Base-by-base conservation (phyloP, 2,888 invertebrate genomes). In the Gortyna flavago region DNA sequence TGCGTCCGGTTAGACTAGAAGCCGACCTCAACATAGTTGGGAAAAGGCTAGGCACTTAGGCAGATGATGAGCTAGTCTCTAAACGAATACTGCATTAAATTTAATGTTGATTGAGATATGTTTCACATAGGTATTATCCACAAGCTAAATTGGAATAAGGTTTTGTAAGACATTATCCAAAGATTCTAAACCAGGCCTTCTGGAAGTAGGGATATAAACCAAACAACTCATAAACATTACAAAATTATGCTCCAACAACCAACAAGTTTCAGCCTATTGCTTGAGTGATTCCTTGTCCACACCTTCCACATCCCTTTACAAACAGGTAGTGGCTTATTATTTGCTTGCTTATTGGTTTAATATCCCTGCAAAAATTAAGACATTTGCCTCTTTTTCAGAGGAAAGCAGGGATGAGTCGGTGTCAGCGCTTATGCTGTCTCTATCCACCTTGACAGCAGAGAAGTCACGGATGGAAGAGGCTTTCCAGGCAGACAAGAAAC, bases 391-490 rank as follows among this genome's bases (percentile, higher is more conserved):
- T 9, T 90, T 69, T 91, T 73, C 92, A 93, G 94, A 94, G 3
- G 88, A 89, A n/a, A 79, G 70, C 59, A 84, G 85, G 68, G 88
- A 85, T 90, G 95, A 95, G 76, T 96, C 96, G 0, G 95, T 98
- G 38, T 96, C 97, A 16, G 97, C 97, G 0, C 95, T 98, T 29
- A 98, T 97, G 93, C 96, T 98, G 86, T 98, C 98, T 0, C 93
- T 99, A 68, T 97, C 98, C 0, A 98, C 98, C 1, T 94, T 99
- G 51, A 97, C 98, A 0, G 97, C 98, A 7, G 99, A 99, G 92
- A 99, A 99, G 91, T 97, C 98, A 1, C 97, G 98, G 66, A 98
- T 98, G 97, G 99, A 99, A 94, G 98, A 98, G 72, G 98, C 97
- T 65, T 99, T 98, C 92, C 98, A 98, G 89, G 97, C 97, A 21